phyloP scores from a whole-genome alignment of 2,113 vertebrate genomes.

The Synodontis membranacea region DNA sequence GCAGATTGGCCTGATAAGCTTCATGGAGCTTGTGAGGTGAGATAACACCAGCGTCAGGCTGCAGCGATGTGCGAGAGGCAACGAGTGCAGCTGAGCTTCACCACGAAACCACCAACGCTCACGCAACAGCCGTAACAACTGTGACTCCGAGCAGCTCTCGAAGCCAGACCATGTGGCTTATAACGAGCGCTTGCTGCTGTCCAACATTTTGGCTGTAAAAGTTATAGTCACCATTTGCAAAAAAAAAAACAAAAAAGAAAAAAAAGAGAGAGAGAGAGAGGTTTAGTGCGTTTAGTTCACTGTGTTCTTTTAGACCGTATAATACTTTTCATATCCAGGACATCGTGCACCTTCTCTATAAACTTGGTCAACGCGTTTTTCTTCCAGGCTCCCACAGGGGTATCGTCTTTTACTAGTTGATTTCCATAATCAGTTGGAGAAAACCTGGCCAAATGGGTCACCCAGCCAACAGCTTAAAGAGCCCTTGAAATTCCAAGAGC shows the following conservation, averaged over 20 bases:
- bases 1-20: slow-evolving; percentile 73
- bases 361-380: not conserved
- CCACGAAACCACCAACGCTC: slow-evolving; percentile 48
- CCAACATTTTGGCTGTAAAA: slow-evolving; percentile 27
- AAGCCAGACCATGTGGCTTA: slow-evolving; percentile 28
- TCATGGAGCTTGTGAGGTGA: slow-evolving; percentile 63
- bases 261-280: too few relatives aligned
- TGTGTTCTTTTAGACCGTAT: slow-evolving; percentile 1
- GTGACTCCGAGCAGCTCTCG: slow-evolving; percentile 20
- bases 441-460: slow-evolving; percentile 3
- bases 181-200: slow-evolving; percentile 16
- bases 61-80: slow-evolving; percentile 51
- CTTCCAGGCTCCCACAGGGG: not conserved
- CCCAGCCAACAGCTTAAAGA: slow-evolving; percentile 22
- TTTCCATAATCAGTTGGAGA: slow-evolving; percentile 16
- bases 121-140: slow-evolving; percentile 34
- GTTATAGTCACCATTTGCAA: slow-evolving; percentile 5
- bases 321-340: slow-evolving; percentile 3
- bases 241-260: too few relatives aligned
- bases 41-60: slow-evolving; percentile 61
- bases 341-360: not conserved
- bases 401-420: slow-evolving; percentile 11
- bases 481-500: slow-evolving; percentile 35
- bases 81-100: slow-evolving; percentile 40
- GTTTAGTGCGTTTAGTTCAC: not conserved